Evolutionary conservation across 1,140 invertebrate genomes (phyloP).

Genomic region (Neodiprion pinetum): DNA sequence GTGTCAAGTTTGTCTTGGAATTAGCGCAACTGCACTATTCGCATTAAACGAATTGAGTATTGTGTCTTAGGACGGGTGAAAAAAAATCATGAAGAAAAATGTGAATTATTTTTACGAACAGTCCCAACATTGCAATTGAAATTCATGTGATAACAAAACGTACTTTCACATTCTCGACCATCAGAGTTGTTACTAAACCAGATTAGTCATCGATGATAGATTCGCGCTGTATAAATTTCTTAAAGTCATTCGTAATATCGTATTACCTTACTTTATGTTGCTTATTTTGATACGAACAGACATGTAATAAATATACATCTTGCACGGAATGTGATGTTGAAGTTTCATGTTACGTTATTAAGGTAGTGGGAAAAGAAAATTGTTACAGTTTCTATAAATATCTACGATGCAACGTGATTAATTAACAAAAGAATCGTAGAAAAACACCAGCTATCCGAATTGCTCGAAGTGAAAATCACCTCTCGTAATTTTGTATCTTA

Average conservation of each 20-base stretch:
- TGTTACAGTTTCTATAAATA: not conserved
- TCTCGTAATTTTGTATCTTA: no score
- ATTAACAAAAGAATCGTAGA: not conserved
- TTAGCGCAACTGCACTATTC: not conserved
- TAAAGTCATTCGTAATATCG: not conserved
- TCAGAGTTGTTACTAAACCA: no score
- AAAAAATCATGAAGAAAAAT: not conserved
- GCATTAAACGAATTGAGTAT: not conserved
- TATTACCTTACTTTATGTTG: not conserved
- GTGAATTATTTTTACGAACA: not conserved
- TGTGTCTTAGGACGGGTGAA: no score
- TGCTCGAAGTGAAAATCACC: no score
- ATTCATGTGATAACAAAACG: no score
- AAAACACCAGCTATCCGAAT: not conserved
- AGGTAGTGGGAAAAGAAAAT: not conserved
- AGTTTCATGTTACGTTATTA: not conserved
- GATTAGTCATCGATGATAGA: no score
- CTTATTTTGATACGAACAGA: no score
- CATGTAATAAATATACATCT: not conserved
- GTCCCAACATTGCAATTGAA: no score
- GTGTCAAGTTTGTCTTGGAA: not conserved
- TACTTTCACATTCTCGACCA: no score
- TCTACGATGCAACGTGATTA: not conserved
- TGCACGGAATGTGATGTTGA: not conserved
- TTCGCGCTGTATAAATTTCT: no score